Conservation (phyloP, 2,113 vertebrate genomes). For the Perca schrenkii region DNA sequence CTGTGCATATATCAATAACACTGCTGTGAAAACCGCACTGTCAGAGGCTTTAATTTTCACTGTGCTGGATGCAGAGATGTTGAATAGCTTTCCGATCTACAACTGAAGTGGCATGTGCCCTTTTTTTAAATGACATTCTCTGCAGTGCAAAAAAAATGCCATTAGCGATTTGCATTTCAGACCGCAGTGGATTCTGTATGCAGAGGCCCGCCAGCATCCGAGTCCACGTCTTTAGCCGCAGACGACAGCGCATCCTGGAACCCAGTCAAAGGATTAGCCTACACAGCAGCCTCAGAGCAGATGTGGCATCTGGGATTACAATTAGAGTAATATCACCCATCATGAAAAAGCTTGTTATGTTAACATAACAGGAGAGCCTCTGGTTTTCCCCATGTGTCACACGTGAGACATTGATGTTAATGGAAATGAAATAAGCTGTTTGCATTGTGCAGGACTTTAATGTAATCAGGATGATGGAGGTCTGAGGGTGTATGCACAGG, state of each 20-base stretch:
- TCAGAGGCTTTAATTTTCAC: not conserved
- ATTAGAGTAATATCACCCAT: conserved; percentile 72
- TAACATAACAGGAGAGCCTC: conserved; percentile 37
- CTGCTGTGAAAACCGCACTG: not conserved
- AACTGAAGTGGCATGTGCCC: not conserved
- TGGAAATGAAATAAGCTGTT: conserved; percentile 52
- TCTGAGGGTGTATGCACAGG: not conserved
- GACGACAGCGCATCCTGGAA: conserved; percentile 24
- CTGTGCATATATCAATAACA: not conserved
- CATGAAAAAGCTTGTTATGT: conserved; percentile 66
- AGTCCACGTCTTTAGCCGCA: conserved; percentile 26
- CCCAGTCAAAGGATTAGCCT: conserved; percentile 51
- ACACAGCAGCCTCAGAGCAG: conserved; percentile 57
- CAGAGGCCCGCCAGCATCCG: not conserved
- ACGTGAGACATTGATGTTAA: conserved; percentile 36
- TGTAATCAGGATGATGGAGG: conserved; percentile 25
- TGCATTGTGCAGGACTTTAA: conserved; percentile 10
- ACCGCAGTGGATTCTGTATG: not conserved
- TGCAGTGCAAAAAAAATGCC: not conserved
- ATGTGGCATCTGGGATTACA: conserved; percentile 71
- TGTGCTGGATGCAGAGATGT: not conserved
- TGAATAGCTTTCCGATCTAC: not conserved
- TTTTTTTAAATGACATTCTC: not conserved
- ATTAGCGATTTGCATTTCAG: not conserved
- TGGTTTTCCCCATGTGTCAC: conserved; percentile 13